Evolutionary conservation across 2,888 invertebrate species (phyloP).

Genomic region (Synergus japonicus): DNA sequence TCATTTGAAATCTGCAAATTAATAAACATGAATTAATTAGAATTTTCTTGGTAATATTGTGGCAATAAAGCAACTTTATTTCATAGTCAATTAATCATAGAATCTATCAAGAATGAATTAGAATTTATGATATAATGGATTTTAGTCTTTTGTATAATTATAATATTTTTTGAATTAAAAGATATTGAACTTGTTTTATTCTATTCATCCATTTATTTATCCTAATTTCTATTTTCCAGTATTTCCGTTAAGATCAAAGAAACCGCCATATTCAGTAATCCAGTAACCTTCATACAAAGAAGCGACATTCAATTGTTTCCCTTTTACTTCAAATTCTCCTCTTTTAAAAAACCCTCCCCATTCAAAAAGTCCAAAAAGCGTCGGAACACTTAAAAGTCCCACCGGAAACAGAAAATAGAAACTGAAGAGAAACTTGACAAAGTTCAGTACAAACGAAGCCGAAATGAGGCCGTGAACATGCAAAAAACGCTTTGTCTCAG

Average conservation of each 20-base stretch:
- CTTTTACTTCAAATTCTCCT: not conserved
- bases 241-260: not conserved
- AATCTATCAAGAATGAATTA: no score
- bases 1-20: no score
- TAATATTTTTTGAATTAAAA: no score
- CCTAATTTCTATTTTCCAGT: no score
- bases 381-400: slow-evolving; percentile 16
- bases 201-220: no score
- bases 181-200: no score
- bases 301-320: slow-evolving; percentile 4
- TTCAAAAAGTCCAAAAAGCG: slow-evolving; percentile 12
- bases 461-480: slow-evolving; percentile 40
- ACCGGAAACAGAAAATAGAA: slow-evolving; percentile 27
- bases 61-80: no score
- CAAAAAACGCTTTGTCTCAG: slow-evolving; percentile 38
- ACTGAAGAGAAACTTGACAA: slow-evolving; percentile 30
- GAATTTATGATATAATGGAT: no score
- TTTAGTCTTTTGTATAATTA: no score
- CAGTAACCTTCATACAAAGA: slow-evolving; percentile 6
- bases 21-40: no score
- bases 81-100: no score
- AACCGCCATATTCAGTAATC: slow-evolving; percentile 1
- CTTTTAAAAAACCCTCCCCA: not conserved
- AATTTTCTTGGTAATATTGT: no score
- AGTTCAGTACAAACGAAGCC: not conserved